Evolutionary conservation across 2,113 vertebrate genomes (phyloP).

Genomic region (Gobio gobio): DNA sequence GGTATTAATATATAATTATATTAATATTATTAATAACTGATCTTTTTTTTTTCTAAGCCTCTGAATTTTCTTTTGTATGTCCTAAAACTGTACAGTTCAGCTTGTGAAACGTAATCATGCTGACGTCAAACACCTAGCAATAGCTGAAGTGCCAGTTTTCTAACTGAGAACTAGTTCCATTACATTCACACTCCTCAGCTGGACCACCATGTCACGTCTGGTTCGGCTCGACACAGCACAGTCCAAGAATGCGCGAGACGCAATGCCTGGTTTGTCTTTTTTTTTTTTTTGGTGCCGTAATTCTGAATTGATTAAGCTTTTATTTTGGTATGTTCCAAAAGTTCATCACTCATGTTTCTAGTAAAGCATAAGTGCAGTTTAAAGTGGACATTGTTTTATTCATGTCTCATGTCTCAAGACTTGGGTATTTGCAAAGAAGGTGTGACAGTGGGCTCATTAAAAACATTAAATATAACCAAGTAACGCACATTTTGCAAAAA

Average conservation of each 20-base stretch:
- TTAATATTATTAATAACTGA: slow-evolving; percentile 76
- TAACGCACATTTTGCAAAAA: not conserved
- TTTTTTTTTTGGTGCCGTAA: slow-evolving; percentile 59
- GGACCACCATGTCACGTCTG: slow-evolving; percentile 45
- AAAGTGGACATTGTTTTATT: slow-evolving; percentile 61
- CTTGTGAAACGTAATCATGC: slow-evolving; percentile 71
- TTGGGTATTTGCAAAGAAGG: not conserved
- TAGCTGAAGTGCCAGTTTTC: slow-evolving; percentile 64
- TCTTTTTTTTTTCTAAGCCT: slow-evolving; percentile 61
- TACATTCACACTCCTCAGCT: slow-evolving; percentile 57
- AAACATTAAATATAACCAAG: not conserved
- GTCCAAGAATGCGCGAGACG: slow-evolving; percentile 48
- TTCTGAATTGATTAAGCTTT: slow-evolving; percentile 60
- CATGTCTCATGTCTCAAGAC: slow-evolving; percentile 19
- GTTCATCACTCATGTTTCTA: slow-evolving; percentile 78
- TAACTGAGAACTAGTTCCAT: slow-evolving; percentile 42
- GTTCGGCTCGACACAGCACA: slow-evolving; percentile 4
- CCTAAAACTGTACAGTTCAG: slow-evolving; percentile 72
- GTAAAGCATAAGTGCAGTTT: slow-evolving; percentile 76
- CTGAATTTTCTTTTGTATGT: slow-evolving; percentile 71
- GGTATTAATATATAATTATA: slow-evolving; percentile 79
- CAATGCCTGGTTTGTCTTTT: slow-evolving; percentile 55
- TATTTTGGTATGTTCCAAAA: slow-evolving; percentile 70
- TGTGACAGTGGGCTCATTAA: not conserved
- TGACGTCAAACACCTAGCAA: slow-evolving; percentile 66